Base-by-base conservation (phyloP, 2,888 invertebrate species). In the Lasioglossum figueresi region DNA sequence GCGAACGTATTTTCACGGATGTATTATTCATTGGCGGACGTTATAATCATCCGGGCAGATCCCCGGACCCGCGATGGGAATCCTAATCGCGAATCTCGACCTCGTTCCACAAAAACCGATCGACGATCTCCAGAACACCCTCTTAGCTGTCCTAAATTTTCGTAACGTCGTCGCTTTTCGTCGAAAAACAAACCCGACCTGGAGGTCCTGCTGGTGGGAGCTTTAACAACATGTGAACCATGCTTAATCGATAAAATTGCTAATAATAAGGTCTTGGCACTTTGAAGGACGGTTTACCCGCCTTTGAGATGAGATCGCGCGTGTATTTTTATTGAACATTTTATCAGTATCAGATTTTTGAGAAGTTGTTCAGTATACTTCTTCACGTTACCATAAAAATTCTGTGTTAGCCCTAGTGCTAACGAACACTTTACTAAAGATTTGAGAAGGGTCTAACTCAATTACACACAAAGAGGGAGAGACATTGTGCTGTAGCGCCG, bases 241-340 rank as follows among this genome's bases (percentile, higher is more conserved):
- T 52, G 77, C 5, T 31, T 34, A 75, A 84, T 84, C 84, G 81
- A 86, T 86, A 72, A 78, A 76, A 84, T 79, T 81, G 79, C 84
- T 86, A 86, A 86, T 86, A 81, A 84, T 86, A 86, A 75, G 86
- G 84, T 86, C 85, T 80, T 75, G 84, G 68, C 48, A 75, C 84
- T 85, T 68, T 14, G 84, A 85, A 84, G 85, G 84, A 80, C 85
- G 40, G 31, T 27, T 66, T 78, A 66, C 72, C 80, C 83, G 72
- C 56, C 34, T 56, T 76, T 76, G 76, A 71, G 40, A 71, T n/a
- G 40, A 48, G 56, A 68, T 45, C 68, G 48, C 40, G 45, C 19
- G 31, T 56, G 43, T 34, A 31, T 63, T 63, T 31, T 63, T 63
- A 63, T 63, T 59, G 27, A 27, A 63, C 59, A 12, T 19, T 63